These are phyloP conservation scores for Garra rufa DNA, from an alignment of 2,113 vertebrate species.

Conservation along the genomic window DNA sequence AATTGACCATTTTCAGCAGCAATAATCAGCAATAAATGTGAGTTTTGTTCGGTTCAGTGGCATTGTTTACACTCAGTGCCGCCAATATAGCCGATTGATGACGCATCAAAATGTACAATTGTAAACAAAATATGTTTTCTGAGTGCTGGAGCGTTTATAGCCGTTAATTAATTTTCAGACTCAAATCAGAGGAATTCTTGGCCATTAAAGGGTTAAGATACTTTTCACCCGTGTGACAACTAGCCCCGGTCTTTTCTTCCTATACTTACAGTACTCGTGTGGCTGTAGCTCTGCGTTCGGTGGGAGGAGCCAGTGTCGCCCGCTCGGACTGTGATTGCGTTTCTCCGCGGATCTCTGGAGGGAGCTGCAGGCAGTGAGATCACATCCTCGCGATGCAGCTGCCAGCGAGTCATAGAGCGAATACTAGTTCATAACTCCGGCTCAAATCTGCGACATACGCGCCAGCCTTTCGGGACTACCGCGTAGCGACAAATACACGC, in stretches of 20 bases:
- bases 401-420: slow-evolving; percentile 42
- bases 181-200: neutral
- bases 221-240: slow-evolving; percentile 5
- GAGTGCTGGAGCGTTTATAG: too few species aligned
- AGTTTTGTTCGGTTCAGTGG: too few species aligned
- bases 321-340: slow-evolving; percentile 47
- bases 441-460: neutral
- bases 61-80: too few species aligned
- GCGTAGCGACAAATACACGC: neutral
- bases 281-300: slow-evolving; percentile 15
- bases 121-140: too few species aligned
- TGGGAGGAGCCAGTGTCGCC: slow-evolving; percentile 54
- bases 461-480: neutral
- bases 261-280: neutral
- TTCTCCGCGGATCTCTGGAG: slow-evolving; percentile 33
- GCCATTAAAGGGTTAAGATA: neutral
- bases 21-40: too few species aligned
- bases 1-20: too few species aligned
- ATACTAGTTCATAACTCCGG: too few species aligned
- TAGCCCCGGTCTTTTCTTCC: neutral
- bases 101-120: too few species aligned
- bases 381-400: slow-evolving; percentile 59
- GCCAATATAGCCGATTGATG: too few species aligned
- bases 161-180: too few species aligned
- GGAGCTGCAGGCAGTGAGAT: slow-evolving; percentile 47